Conservation (phyloP, 2,113 vertebrate genomes). For the Formicarius rufipectus region DNA sequence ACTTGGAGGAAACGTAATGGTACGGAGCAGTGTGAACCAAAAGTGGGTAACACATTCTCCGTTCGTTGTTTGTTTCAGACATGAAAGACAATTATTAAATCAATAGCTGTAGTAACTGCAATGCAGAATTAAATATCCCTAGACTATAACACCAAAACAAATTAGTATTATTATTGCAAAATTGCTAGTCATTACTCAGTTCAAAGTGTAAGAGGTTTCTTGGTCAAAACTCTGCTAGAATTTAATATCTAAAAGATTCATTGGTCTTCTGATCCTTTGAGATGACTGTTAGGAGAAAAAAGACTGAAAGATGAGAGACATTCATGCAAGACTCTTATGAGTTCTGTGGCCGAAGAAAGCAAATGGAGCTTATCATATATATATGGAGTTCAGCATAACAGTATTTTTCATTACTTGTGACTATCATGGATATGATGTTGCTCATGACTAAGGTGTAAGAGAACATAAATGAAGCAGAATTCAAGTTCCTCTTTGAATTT, state of each 20-base stretch:
- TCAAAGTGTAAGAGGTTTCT: neutral
- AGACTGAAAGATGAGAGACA: neutral
- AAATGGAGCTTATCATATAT: neutral
- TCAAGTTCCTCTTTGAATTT: neutral
- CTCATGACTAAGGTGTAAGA: neutral
- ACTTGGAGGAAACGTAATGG: neutral
- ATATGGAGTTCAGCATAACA: neutral
- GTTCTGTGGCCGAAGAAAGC: neutral
- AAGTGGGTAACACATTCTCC: neutral
- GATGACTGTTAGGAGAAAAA: neutral
- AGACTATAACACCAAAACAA: neutral
- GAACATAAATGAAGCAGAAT: neutral
- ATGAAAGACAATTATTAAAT: neutral
- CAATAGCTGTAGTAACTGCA: neutral
- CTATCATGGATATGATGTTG: neutral
- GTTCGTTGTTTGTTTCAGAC: neutral
- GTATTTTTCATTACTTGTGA: neutral
- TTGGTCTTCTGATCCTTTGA: neutral
- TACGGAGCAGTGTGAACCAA: neutral
- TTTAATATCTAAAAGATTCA: neutral
- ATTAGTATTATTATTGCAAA: neutral
- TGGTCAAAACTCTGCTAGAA: neutral
- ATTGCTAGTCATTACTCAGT: neutral
- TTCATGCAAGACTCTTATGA: neutral
- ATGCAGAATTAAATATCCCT: neutral